A percentile compares a stretch with the other conserved stretches of the same genome.
phyloP scores from a whole-genome alignment of 2,888 invertebrate species.

The Axea sp. region DNA sequence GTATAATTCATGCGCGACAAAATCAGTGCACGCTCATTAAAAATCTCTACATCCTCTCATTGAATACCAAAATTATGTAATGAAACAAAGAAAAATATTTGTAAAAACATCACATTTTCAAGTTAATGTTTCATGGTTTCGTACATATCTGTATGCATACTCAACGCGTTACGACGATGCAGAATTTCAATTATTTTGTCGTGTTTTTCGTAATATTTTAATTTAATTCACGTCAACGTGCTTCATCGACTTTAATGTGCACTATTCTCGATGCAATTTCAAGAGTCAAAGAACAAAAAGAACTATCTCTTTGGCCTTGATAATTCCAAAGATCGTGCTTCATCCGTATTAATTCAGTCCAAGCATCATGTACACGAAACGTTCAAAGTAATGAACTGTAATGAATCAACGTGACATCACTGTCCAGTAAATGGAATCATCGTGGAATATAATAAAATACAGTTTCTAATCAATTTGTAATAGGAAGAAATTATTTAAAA shows the following conservation, averaged over 20 bases:
- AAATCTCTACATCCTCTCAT: conserved; percentile 18
- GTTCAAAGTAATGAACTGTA: conserved; percentile 58
- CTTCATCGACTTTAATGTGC: conserved; percentile 17
- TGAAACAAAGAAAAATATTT: conserved; percentile 31
- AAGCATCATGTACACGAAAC: conserved; percentile 25
- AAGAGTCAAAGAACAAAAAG: neutral
- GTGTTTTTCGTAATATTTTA: conserved; percentile 6
- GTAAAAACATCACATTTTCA: conserved; percentile 49
- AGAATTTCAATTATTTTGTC: conserved; percentile 25
- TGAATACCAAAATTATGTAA: conserved; percentile 44
- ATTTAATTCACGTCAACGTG: neutral
- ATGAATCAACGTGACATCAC: conserved; percentile 67
- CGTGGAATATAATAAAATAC: conserved; percentile 33
- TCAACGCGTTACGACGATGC: conserved; percentile 17
- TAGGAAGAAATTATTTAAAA: too few species aligned
- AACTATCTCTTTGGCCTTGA: conserved; percentile 11
- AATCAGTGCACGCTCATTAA: conserved; percentile 15
- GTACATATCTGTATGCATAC: conserved; percentile 8
- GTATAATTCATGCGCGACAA: neutral
- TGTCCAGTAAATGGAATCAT: conserved; percentile 64
- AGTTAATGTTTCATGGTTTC: conserved; percentile 26
- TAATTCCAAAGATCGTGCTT: conserved; percentile 15
- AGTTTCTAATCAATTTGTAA: too few species aligned
- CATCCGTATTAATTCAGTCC: conserved; percentile 15
- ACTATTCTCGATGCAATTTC: neutral